Evolutionary conservation across 2,113 vertebrate species (phyloP), one percentile per base, ranked within the genome.

Genomic region (human): DNA sequence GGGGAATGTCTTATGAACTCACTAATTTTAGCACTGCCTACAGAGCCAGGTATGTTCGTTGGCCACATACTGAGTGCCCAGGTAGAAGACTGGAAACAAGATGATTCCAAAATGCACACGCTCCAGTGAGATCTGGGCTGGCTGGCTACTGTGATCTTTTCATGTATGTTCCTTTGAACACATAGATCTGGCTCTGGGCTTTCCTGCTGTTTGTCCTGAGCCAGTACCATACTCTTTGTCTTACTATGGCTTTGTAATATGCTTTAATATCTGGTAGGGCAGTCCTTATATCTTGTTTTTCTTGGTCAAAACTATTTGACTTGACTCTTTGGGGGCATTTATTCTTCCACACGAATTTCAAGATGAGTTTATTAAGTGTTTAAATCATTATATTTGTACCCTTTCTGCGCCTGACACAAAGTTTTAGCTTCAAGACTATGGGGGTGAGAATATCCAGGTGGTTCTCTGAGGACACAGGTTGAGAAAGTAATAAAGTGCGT

Each of bases 1-100:
- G 20, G 11, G 38, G 72, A 12, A 14, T 5, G 35, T 30, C 72
- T 55, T 38, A 16, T 32, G 25, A 61, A 57, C 25, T 20, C 57
- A 30, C 8, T 80, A 35, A 0, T 68, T 72, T 18, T n/a, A 76
- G 8, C 18, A 11, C 38, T 0, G 0, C 30, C n/a, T 12, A 7
- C 48, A 55, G 57, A 76, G 30, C 64, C 35, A 13, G n/a, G 23
- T 48, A 0, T 30, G 57, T 30, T 13, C 66, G 1, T 12, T 22
- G 43, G 27, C 55, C 52, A 45, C 22, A 6, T 8, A 8, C 5
- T 18, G 22, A 50, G 68, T 10, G 35, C 40, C 45, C 2, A 3
- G 6, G 18, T 12, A 16, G 45, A 20, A 55, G n/a, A 50, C 55
- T 23, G 40, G 40, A 76, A 57, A 50, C 23, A 45, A 86, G 84